Evolutionary conservation across 2,888 invertebrate genomes (phyloP).

Genomic region (Augochlorella aurata): DNA sequence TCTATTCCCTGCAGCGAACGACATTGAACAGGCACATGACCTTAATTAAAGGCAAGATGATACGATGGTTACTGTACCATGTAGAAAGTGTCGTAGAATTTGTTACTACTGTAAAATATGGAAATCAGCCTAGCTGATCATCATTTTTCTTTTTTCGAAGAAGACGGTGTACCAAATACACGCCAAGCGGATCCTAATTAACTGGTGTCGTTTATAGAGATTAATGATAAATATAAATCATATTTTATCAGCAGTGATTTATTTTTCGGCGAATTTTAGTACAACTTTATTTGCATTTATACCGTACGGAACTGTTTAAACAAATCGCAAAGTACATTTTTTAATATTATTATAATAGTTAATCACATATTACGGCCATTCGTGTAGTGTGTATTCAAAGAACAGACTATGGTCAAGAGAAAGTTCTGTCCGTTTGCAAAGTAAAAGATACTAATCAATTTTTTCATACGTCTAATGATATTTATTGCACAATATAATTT

Average conservation of each 20-base stretch:
- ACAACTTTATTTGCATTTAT: neutral
- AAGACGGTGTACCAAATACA: neutral
- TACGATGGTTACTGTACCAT: slow-evolving; percentile 12
- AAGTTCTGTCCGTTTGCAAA: no score
- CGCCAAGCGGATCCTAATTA: neutral
- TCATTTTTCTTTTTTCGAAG: neutral
- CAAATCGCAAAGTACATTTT: neutral
- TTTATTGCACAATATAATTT: no score
- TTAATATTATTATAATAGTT: neutral
- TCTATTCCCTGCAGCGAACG: slow-evolving; percentile 70
- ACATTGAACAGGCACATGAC: slow-evolving; percentile 78
- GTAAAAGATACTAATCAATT: no score
- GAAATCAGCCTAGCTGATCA: neutral
- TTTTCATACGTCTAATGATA: no score
- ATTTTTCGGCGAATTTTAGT: neutral
- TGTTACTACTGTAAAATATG: slow-evolving; percentile 21
- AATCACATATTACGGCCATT: neutral
- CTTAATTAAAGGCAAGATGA: slow-evolving; percentile 69
- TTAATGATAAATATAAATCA: neutral
- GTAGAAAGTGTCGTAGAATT: slow-evolving; percentile 26
- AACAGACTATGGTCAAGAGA: neutral
- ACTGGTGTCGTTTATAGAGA: neutral
- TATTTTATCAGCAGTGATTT: neutral
- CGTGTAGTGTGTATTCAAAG: no score
- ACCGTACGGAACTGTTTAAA: neutral